Evolutionary conservation across 2,797 vertebrate species (phyloP).

Genomic region (Pantherophis alleghaniensis): DNA sequence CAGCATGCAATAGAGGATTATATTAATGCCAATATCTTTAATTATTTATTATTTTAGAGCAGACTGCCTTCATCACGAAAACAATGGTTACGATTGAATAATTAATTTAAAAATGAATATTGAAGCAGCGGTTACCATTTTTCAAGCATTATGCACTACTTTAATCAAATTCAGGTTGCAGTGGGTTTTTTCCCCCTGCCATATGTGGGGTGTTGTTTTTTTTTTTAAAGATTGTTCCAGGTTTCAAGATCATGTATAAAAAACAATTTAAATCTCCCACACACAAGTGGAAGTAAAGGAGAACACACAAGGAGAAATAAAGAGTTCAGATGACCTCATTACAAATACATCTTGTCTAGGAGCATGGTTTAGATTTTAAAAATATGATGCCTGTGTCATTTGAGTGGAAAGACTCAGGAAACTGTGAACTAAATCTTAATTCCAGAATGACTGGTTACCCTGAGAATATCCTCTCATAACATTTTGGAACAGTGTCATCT

Average conservation of each 20-base stretch:
- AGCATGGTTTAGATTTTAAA: neutral
- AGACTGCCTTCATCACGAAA: neutral
- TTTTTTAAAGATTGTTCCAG: neutral
- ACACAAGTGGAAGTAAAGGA: neutral
- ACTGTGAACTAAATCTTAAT: constrained; percentile 3
- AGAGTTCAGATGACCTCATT: neutral
- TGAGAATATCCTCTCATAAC: neutral
- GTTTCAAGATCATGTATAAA: neutral
- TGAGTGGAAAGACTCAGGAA: neutral
- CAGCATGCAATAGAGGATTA: neutral
- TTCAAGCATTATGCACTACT: neutral
- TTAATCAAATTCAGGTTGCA: neutral
- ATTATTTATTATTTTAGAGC: neutral
- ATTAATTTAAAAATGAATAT: neutral
- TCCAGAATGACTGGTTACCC: neutral
- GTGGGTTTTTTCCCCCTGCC: neutral
- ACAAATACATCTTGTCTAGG: neutral
- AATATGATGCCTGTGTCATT: neutral
- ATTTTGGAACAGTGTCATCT: neutral
- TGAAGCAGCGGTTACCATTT: neutral
- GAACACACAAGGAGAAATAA: neutral
- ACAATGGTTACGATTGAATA: neutral
- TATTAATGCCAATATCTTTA: neutral
- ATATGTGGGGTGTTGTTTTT: neutral
- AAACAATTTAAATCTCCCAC: neutral